These are phyloP conservation scores for Parotocinclus haroldoi DNA, from an alignment of 2,797 vertebrate genomes.

Conservation along the genomic window DNA sequence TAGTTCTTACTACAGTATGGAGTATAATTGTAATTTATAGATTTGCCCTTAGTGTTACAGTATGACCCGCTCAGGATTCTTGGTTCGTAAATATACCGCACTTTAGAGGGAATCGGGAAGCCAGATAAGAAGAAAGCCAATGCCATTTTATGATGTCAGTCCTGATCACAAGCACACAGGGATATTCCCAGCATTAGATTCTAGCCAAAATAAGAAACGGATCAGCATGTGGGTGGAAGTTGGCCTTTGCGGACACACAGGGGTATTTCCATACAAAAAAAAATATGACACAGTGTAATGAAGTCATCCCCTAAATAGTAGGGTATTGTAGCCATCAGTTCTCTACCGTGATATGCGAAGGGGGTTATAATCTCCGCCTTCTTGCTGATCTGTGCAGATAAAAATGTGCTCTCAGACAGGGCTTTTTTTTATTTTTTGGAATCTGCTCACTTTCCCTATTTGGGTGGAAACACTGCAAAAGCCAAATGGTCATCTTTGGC, in stretches of 20 bases:
- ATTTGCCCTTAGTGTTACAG: no score
- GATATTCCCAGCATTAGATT: slow-evolving; percentile 41
- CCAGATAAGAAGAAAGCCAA: no score
- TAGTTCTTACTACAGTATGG: no score
- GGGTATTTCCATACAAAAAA: slow-evolving; percentile 18
- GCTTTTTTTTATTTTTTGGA: slow-evolving; percentile 23
- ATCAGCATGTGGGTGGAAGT: slow-evolving; percentile 15
- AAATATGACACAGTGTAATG: not conserved
- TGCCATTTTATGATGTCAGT: slow-evolving; percentile 26
- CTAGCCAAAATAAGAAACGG: slow-evolving; percentile 4
- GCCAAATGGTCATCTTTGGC: slow-evolving; percentile 48
- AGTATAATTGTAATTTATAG: no score
- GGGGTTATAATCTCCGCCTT: slow-evolving; percentile 16
- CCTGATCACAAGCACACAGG: slow-evolving; percentile 21
- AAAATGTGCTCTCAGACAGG: slow-evolving; percentile 32
- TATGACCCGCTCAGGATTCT: no score
- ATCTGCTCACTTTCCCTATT: slow-evolving; percentile 41
- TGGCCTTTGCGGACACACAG: slow-evolving; percentile 3
- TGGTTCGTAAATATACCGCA: no score
- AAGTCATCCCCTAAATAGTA: slow-evolving; percentile 12
- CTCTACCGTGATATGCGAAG: slow-evolving; percentile 10
- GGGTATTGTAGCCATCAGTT: slow-evolving; percentile 19
- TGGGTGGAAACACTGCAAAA: slow-evolving; percentile 36
- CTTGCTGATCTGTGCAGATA: slow-evolving; percentile 42
- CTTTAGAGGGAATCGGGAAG: no score